Percentiles rank a stretch among this genome's conserved stretches.
Evolutionary conservation across 2,113 vertebrate species (phyloP).

Genomic region (Gasterosteus aculeatus): DNA sequence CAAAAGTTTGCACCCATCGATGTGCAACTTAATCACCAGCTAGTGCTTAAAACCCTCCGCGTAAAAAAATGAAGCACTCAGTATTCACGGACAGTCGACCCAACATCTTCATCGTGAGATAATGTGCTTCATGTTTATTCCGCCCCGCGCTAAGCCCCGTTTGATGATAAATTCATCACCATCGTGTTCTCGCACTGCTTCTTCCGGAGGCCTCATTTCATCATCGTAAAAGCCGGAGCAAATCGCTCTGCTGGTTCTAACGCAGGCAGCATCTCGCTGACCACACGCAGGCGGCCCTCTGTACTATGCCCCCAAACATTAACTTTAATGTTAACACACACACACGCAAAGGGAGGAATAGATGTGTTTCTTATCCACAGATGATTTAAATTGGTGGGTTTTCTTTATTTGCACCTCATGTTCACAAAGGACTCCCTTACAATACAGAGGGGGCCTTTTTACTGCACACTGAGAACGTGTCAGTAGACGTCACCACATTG

Average conservation of each 20-base stretch:
- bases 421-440: slow-evolving; percentile 23
- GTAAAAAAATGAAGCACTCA: slow-evolving; percentile 40
- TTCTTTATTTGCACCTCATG: neutral
- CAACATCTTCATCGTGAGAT: slow-evolving; percentile 64
- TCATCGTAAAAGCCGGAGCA: slow-evolving; percentile 36
- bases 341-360: neutral
- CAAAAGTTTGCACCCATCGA: slow-evolving; percentile 38
- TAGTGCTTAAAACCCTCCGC: slow-evolving; percentile 41
- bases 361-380: neutral
- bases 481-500: slow-evolving; percentile 22
- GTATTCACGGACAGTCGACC: slow-evolving; percentile 52
- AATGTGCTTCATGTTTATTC: slow-evolving; percentile 70
- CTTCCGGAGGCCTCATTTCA: slow-evolving; percentile 47
- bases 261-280: slow-evolving; percentile 10
- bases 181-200: slow-evolving; percentile 38
- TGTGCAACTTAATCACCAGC: slow-evolving; percentile 56
- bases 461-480: slow-evolving; percentile 29
- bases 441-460: slow-evolving; percentile 28
- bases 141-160: slow-evolving; percentile 51
- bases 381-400: neutral
- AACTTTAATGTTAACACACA: neutral
- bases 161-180: slow-evolving; percentile 70
- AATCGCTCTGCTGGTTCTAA: slow-evolving; percentile 25
- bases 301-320: neutral
- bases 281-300: neutral